A percentile compares a stretch with the other conserved stretches of the same genome.
phyloP scores from a whole-genome alignment of 2,888 invertebrate species.

The Arrhopalites spinosus region DNA sequence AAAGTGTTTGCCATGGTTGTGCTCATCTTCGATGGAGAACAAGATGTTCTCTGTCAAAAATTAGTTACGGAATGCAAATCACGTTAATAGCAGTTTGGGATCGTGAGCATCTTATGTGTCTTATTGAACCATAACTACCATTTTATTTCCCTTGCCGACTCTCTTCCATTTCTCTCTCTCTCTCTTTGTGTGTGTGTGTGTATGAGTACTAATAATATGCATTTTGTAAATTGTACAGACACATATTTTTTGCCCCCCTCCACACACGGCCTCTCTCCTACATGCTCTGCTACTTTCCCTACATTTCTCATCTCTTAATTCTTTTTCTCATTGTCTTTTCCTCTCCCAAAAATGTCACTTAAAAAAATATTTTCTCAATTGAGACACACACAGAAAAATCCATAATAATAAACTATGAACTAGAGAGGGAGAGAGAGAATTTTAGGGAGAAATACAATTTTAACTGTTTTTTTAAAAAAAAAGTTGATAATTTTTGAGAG shows the following conservation, averaged over 20 bases:
- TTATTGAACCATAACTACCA: conserved; percentile 17
- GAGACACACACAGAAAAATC: too few species aligned
- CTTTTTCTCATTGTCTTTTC: background rate
- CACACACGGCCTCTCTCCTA: too few species aligned
- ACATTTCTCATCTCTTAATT: background rate
- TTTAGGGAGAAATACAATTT: too few species aligned
- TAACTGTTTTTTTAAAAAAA: too few species aligned
- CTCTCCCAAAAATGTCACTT: background rate
- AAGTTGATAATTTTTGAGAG: too few species aligned
- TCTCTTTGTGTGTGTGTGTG: too few species aligned
- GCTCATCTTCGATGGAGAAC: conserved; percentile 9
- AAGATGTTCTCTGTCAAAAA: conserved; percentile 39
- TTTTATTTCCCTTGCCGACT: conserved; percentile 26
- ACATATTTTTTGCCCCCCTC: background rate
- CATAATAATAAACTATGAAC: too few species aligned
- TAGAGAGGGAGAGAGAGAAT: too few species aligned
- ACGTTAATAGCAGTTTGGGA: conserved; percentile 40
- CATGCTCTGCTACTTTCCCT: background rate
- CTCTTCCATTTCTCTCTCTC: too few species aligned
- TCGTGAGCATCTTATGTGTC: too few species aligned
- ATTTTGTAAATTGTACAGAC: background rate
- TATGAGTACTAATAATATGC: background rate
- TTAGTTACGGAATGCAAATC: conserved; percentile 37
- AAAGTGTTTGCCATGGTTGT: conserved; percentile 18
- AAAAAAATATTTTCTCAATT: too few species aligned